These are phyloP conservation scores for Galaxea fascicularis DNA, from an alignment of 92 coral and sea anemone species.

Conservation along the genomic window DNA sequence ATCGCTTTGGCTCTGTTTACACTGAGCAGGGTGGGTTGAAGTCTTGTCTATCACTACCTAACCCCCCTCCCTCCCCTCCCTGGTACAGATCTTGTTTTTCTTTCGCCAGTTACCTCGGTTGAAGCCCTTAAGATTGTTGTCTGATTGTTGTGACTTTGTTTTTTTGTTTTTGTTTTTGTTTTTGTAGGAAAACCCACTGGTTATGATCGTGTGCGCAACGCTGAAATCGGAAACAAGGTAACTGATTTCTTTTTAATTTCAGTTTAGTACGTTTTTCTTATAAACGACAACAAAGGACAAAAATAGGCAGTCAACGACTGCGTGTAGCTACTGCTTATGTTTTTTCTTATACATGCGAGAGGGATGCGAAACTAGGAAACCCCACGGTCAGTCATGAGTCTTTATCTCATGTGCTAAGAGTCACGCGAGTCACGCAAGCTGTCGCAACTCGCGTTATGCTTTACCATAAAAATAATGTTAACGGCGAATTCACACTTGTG, in stretches of 20 bases:
- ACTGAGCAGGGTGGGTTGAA: slow-evolving; percentile 90
- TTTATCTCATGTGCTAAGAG: too few relatives aligned
- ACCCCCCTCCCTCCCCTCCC: background rate
- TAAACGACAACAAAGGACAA: background rate
- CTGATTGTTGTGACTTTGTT: background rate
- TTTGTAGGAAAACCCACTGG: slow-evolving; percentile 94
- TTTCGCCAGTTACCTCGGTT: background rate
- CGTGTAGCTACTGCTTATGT: too few relatives aligned
- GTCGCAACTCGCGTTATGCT: too few relatives aligned
- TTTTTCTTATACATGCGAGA: too few relatives aligned
- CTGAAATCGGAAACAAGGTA: slow-evolving; percentile 99
- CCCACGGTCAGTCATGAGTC: too few relatives aligned
- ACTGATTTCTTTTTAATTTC: background rate
- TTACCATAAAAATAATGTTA: too few relatives aligned
- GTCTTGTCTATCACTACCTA: background rate
- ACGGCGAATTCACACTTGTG: too few relatives aligned
- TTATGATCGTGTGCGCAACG: slow-evolving; percentile 97
- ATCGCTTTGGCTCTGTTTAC: slow-evolving; percentile 98
- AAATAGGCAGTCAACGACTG: too few relatives aligned
- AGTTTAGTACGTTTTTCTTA: background rate
- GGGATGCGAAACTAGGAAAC: too few relatives aligned
- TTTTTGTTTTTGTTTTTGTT: background rate
- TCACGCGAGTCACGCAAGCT: too few relatives aligned
- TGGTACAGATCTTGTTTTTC: background rate
- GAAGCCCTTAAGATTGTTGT: background rate